Evolutionary conservation across 2,113 vertebrate genomes (phyloP).

Genomic region (Nycticryphes semicollaris): DNA sequence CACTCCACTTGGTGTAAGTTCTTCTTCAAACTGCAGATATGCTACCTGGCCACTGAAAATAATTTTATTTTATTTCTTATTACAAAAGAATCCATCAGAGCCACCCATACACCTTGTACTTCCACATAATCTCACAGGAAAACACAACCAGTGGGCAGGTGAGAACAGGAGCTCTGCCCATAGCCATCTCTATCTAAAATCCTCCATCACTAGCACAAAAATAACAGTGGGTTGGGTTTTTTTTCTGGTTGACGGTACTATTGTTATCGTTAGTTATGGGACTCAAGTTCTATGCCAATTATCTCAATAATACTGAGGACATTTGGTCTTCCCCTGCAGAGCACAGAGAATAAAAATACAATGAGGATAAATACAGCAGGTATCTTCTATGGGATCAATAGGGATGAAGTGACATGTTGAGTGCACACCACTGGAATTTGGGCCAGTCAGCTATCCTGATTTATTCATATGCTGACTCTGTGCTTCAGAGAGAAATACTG

Average conservation of each 20-base stretch:
- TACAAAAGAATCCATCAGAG: not conserved
- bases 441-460: not conserved
- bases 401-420: not conserved
- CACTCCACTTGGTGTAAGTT: not conserved
- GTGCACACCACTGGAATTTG: not conserved
- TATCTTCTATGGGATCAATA: not conserved
- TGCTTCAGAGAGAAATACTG: not conserved
- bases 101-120: no score
- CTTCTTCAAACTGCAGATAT: not conserved
- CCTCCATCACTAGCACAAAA: not conserved
- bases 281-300: not conserved
- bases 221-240: not conserved
- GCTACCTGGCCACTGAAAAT: not conserved
- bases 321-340: not conserved
- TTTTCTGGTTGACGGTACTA: not conserved
- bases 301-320: not conserved
- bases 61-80: not conserved
- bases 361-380: not conserved
- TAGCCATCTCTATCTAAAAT: not conserved
- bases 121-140: not conserved
- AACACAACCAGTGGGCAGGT: not conserved
- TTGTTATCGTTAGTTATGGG: not conserved
- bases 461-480: conserved; percentile 21
- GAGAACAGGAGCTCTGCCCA: not conserved
- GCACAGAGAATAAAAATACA: not conserved